phyloP scores from a whole-genome alignment of 2,797 vertebrate genomes.

The Bufotes viridis region DNA sequence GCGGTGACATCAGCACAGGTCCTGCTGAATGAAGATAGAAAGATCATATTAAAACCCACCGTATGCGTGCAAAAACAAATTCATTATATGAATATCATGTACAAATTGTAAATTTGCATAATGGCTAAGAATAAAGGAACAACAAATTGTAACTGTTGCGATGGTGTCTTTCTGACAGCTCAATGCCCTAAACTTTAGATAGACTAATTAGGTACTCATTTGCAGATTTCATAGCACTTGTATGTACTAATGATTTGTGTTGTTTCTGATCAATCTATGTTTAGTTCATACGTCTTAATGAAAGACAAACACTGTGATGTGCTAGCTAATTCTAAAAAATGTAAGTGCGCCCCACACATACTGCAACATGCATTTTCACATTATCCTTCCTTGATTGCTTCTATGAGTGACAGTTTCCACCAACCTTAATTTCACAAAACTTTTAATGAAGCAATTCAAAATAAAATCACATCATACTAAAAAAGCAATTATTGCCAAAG shows the following conservation, averaged over 20 bases:
- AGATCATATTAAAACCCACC: too few species aligned
- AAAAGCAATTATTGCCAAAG: constrained; percentile 21
- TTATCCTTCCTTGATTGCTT: constrained; percentile 18
- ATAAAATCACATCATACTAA: neutral
- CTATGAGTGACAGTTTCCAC: neutral
- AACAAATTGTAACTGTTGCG: too few species aligned
- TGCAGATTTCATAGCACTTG: too few species aligned
- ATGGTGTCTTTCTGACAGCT: too few species aligned
- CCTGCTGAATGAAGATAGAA: too few species aligned
- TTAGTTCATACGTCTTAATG: neutral
- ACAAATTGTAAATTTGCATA: too few species aligned
- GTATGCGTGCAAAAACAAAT: too few species aligned
- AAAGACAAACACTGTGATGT: neutral
- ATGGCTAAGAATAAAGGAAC: too few species aligned
- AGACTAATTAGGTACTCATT: too few species aligned
- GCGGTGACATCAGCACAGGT: too few species aligned
- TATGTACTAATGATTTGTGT: neutral
- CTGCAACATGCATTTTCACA: neutral
- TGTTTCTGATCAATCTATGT: neutral
- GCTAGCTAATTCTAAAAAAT: constrained; percentile 3
- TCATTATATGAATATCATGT: too few species aligned
- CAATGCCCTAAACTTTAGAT: too few species aligned
- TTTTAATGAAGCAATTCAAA: neutral
- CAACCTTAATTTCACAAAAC: neutral
- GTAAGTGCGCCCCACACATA: neutral